Conservation (phyloP, 2,113 vertebrate genomes). For the Acrocephalus kingi region DNA sequence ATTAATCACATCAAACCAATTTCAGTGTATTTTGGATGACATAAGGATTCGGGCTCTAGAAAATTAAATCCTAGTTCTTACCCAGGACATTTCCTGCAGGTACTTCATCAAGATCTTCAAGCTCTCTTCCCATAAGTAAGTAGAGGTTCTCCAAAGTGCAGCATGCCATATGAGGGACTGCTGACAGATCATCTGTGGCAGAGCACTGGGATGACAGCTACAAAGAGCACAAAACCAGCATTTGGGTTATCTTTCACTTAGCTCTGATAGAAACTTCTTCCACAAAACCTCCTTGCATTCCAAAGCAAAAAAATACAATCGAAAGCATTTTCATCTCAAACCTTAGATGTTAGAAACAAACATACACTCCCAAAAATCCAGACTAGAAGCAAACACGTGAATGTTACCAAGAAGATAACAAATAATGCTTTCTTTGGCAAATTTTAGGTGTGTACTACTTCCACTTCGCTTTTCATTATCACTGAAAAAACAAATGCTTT, state of each 20-base stretch:
- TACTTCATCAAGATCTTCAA: conserved; percentile 89
- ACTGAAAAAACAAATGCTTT: not conserved
- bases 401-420: not conserved
- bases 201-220: conserved; percentile 81
- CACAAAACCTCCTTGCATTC: not conserved
- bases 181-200: conserved; percentile 60
- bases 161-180: conserved; percentile 82
- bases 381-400: not conserved
- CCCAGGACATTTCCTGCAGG: conserved; percentile 93
- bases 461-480: not conserved
- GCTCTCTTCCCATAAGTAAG: conserved; percentile 92
- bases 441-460: not conserved
- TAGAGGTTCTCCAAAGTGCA: conserved; percentile 86
- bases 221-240: not conserved
- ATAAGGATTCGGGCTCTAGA: not conserved
- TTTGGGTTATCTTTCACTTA: not conserved
- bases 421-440: not conserved
- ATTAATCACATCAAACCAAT: not conserved
- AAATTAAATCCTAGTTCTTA: conserved; percentile 45
- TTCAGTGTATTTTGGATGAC: not conserved
- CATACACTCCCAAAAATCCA: not conserved
- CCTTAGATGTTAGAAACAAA: not conserved
- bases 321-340: not conserved
- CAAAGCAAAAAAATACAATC: not conserved
- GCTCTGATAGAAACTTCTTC: not conserved